Evolutionary conservation across 2,113 vertebrate genomes (phyloP).

Genomic region (Raja brachyura): DNA sequence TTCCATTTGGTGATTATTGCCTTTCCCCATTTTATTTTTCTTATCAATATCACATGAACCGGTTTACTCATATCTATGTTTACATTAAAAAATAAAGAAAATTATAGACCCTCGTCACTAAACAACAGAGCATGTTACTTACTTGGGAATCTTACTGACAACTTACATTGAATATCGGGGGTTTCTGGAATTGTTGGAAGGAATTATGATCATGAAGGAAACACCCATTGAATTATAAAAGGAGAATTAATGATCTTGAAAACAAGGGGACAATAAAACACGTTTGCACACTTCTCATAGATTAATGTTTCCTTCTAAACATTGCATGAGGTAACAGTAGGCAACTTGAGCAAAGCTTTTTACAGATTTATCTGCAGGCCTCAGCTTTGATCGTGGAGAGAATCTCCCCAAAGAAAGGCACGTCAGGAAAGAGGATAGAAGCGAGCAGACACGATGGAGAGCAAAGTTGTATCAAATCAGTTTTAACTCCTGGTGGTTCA

Average conservation of each 20-base stretch:
- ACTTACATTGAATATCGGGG: neutral
- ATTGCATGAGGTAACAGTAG: neutral
- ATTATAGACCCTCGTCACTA: neutral
- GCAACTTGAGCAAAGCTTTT: neutral
- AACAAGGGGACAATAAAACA: neutral
- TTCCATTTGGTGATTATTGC: too few relatives aligned
- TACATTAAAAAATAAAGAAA: neutral
- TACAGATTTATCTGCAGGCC: neutral
- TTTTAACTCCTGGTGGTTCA: too few relatives aligned
- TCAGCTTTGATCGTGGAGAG: neutral
- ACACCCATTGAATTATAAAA: neutral
- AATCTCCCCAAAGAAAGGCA: neutral
- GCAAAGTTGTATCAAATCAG: too few relatives aligned
- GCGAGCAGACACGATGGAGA: neutral
- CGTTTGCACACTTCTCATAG: neutral
- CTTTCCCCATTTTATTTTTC: too few relatives aligned
- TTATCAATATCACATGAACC: too few relatives aligned
- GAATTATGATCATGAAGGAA: neutral
- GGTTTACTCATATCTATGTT: too few relatives aligned
- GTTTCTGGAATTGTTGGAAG: neutral
- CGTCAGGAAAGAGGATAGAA: neutral
- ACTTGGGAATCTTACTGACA: neutral
- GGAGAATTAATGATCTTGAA: neutral
- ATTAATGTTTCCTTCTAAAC: neutral
- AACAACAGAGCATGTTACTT: neutral